Evolutionary conservation across 1,140 invertebrate genomes (phyloP), one percentile per base, ranked within the genome.

Genomic region (Phthorimaea operculella): DNA sequence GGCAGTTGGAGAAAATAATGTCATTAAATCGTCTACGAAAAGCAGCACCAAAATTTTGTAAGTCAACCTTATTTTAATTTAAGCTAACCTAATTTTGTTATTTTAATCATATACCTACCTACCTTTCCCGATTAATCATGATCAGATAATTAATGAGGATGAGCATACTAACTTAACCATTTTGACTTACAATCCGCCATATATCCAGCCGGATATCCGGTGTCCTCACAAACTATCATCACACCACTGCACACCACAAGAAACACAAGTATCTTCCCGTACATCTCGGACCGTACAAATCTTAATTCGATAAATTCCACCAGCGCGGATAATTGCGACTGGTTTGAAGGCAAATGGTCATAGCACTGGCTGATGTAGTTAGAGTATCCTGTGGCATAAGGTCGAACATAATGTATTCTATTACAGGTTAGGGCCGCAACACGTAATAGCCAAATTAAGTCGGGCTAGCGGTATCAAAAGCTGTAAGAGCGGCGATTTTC

Each of bases 171-270:
- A n/a, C n/a, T n/a, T n/a, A n/a, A n/a, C n/a, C n/a, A n/a, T 4
- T 28, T 28, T 28, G 21, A 70, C 71, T 76, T 52, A 74, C 74
- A 76, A 33, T 76, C 63, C 6, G 69, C 61, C 63, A 76, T 70
- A 15, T 64, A 64, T 11, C 74, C 74, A 3, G 61, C 71, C 0
- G 74, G 71, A 54, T 57, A 59, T 16, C 70, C 73, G 18, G 58
- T 61, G 50, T 70, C 64, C 28, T 61, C 14, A 0, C 45, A 51
- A 11, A 57, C 55, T 8, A 50, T n/a, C n/a, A n/a, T 14, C 44
- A 18, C 51, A 8, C 58, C 48, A 34, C 39, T 48, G 47, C 55
- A 66, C 42, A 63, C 52, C 3, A 54, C 18, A 6, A 50, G 10
- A 21, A 18, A 49, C 33, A 65, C 36, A 17, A 60, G 36, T 16